Evolutionary conservation across 2,888 invertebrate genomes (phyloP).

Genomic region (Rhyacophila evoluta): DNA sequence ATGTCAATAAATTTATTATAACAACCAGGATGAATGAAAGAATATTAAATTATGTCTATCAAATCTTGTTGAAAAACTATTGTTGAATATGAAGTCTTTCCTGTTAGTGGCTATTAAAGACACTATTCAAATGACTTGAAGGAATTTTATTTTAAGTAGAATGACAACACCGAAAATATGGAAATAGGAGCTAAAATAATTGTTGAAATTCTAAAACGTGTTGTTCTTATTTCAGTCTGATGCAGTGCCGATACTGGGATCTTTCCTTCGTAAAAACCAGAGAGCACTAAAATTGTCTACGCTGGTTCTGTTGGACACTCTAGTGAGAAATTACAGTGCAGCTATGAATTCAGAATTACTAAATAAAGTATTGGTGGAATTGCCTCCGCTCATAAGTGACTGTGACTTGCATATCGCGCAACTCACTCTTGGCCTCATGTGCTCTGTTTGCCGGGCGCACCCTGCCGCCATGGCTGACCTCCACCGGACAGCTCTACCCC

Average conservation of each 20-base stretch:
- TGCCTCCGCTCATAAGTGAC: constrained; percentile 92
- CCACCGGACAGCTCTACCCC: constrained; percentile 79
- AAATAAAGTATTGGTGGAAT: constrained; percentile 84
- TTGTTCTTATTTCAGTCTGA: constrained; percentile 81
- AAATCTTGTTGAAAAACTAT: too few relatives aligned
- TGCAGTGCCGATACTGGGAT: constrained; percentile 91
- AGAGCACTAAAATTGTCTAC: constrained; percentile 93
- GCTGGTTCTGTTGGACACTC: constrained; percentile 87
- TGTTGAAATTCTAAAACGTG: too few relatives aligned
- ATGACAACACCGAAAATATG: too few relatives aligned
- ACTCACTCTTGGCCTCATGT: constrained; percentile 85
- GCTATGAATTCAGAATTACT: constrained; percentile 79
- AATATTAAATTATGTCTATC: too few relatives aligned
- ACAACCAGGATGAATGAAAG: too few relatives aligned
- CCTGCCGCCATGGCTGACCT: constrained; percentile 82
- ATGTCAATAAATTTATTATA: neutral
- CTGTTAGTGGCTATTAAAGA: too few relatives aligned
- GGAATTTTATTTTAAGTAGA: too few relatives aligned
- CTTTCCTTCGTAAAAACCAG: constrained; percentile 96
- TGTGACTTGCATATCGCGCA: constrained; percentile 97
- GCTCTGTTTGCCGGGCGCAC: constrained; percentile 83
- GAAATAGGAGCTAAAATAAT: too few relatives aligned
- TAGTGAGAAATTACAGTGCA: constrained; percentile 88
- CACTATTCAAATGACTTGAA: too few relatives aligned
- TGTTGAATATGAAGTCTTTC: too few relatives aligned